A percentile compares a stretch with the other conserved stretches of the same genome.
Conservation (phyloP, 2,113 vertebrate genomes). For the Cephalophus harveyi region DNA sequence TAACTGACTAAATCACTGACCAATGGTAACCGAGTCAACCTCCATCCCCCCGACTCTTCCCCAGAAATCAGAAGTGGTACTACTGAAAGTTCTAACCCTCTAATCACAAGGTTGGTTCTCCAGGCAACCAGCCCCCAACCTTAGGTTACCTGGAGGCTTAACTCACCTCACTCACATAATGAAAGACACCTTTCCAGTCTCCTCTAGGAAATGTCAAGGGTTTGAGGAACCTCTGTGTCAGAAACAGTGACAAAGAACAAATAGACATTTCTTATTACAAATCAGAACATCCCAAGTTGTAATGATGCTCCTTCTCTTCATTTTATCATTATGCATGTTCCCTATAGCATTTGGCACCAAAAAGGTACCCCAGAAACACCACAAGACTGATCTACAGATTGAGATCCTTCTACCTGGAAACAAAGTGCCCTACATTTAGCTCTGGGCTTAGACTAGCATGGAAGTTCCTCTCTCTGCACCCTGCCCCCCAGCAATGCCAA, state of each 20-base stretch:
- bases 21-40: not conserved
- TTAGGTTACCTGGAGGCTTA: not conserved
- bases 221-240: not conserved
- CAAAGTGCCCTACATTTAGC: not conserved
- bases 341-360: not conserved
- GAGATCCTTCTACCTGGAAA: not conserved
- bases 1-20: not conserved
- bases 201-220: not conserved
- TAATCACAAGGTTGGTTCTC: not conserved
- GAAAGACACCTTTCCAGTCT: not conserved
- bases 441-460: not conserved
- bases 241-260: not conserved
- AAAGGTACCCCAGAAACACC: not conserved
- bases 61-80: not conserved
- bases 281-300: not conserved
- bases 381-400: not conserved
- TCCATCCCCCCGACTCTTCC: not conserved
- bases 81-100: not conserved
- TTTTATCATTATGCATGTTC: not conserved
- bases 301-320: not conserved
- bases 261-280: not conserved
- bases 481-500: not conserved
- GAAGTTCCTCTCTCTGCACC: not conserved
- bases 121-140: not conserved
- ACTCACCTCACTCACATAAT: not conserved